phyloP scores from a whole-genome alignment of 1,140 invertebrate genomes.

The Ruditapes philippinarum region DNA sequence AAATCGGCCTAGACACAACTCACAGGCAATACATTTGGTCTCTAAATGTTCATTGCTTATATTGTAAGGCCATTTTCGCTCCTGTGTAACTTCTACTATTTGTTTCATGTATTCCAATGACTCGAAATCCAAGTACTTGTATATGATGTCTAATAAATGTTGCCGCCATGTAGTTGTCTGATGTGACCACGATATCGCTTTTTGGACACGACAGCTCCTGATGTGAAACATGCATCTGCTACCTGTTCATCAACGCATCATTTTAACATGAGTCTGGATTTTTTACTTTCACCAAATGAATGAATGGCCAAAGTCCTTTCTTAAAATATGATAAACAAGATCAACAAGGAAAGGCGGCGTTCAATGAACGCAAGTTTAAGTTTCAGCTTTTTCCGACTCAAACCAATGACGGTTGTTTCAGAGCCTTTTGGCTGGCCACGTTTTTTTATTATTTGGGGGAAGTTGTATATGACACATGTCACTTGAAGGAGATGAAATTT shows the following conservation, averaged over 20 bases:
- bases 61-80: neutral
- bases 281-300: neutral
- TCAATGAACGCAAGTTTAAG: no score
- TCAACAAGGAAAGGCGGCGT: no score
- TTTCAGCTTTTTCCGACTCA: neutral
- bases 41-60: neutral
- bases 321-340: no score
- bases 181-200: neutral
- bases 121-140: neutral
- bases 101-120: neutral
- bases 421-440: no score
- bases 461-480: no score
- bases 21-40: neutral
- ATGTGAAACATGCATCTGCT: neutral
- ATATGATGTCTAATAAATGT: no score
- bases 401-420: no score
- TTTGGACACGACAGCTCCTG: neutral
- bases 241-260: neutral
- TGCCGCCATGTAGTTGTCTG: neutral
- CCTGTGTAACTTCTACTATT: neutral
- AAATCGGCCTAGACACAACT: conserved; percentile 7
- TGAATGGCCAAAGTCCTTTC: no score
- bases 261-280: neutral
- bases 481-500: no score
- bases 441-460: no score